Evolutionary conservation across 2,797 vertebrate genomes (phyloP).

Genomic region (Gymnoscopelus microlampas): DNA sequence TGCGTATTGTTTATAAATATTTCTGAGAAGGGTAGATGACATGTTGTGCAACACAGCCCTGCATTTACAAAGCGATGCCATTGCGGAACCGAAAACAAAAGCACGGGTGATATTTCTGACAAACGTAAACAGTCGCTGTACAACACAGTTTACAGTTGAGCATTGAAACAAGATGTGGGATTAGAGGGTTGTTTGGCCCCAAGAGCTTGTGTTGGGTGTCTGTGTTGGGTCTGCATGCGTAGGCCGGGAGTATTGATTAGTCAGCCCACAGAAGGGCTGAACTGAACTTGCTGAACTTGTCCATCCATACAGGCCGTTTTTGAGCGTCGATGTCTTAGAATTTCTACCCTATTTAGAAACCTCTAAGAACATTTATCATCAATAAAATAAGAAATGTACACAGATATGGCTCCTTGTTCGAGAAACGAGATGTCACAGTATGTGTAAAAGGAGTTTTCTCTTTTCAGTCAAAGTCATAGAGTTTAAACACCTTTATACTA

Average conservation of each 20-base stretch:
- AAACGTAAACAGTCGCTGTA: constrained; percentile 77
- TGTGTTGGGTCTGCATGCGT: constrained; percentile 29
- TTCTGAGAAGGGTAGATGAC: constrained; percentile 69
- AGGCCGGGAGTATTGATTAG: constrained; percentile 57
- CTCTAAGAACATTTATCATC: neutral
- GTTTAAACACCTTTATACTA: too few species aligned
- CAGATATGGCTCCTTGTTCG: neutral
- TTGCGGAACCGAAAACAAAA: constrained; percentile 72
- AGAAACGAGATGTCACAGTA: too few species aligned
- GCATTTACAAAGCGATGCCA: constrained; percentile 77
- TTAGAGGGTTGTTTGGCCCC: constrained; percentile 40
- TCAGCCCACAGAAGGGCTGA: constrained; percentile 59
- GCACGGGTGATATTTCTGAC: constrained; percentile 76
- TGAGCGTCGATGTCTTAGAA: constrained; percentile 20
- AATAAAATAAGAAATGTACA: neutral
- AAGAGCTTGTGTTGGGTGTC: constrained; percentile 54
- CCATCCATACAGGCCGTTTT: constrained; percentile 38
- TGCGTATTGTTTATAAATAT: constrained; percentile 74
- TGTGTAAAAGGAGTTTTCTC: too few species aligned
- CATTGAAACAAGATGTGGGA: constrained; percentile 78
- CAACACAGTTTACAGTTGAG: constrained; percentile 72
- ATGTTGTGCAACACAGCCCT: constrained; percentile 80
- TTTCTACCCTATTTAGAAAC: too few species aligned
- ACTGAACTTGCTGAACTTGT: constrained; percentile 52
- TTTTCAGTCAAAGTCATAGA: too few species aligned